Conservation (phyloP, 53 echinoderm and acorn worm species). For the Crossaster papposus region DNA sequence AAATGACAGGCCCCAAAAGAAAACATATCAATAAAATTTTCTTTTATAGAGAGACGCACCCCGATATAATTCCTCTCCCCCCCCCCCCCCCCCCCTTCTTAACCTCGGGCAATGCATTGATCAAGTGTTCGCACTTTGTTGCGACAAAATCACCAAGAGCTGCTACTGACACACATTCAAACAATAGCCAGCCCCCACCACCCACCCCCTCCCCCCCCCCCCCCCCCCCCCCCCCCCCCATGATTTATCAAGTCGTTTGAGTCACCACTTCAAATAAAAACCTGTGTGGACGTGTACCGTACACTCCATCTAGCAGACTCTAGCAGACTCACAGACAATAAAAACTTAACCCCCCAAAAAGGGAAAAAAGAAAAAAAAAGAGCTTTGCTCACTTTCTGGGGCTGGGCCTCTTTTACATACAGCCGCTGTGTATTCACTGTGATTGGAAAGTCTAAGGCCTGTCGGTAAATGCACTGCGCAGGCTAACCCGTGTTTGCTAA, state of each 20-base stretch:
- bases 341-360: not conserved
- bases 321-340: not conserved
- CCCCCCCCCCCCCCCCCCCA: no score
- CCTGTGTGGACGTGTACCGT: not conserved
- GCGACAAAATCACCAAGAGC: constrained; percentile 3
- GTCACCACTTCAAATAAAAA: constrained; percentile 26
- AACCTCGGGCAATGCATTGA: not conserved
- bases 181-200: no score
- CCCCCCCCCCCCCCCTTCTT: no score
- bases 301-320: not conserved
- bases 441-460: not conserved
- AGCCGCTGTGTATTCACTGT: not conserved
- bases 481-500: constrained; percentile 25
- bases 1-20: not conserved
- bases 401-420: not conserved
- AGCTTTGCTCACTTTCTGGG: constrained; percentile 2
- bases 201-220: no score
- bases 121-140: constrained; percentile 27
- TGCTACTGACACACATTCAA: constrained; percentile 1
- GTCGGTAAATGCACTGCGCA: constrained; percentile 24
- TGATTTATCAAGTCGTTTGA: constrained; percentile 25
- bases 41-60: not conserved
- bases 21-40: constrained; percentile 9
- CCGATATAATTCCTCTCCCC: not conserved
- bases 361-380: not conserved